A percentile compares a stretch with the other conserved stretches of the same genome.
Conservation (phyloP, 1,140 invertebrate genomes). For the Macrotrachela quadricornifera region DNA sequence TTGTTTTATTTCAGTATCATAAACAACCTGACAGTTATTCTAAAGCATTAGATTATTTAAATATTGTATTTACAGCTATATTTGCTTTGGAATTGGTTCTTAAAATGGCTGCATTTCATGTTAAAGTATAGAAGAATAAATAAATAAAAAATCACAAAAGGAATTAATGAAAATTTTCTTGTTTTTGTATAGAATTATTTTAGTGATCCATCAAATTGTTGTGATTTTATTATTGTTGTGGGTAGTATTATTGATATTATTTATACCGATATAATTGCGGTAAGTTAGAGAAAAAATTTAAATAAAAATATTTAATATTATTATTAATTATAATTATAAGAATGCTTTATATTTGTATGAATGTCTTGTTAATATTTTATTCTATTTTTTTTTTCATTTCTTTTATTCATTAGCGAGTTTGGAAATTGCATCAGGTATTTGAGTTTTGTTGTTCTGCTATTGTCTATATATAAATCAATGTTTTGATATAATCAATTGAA, state of each 20-base stretch:
- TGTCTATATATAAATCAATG: too few species aligned
- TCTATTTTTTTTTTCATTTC: too few species aligned
- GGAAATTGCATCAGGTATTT: too few species aligned
- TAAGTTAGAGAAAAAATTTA: slow-evolving; percentile 53
- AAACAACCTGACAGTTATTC: slow-evolving; percentile 62
- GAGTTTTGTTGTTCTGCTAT: too few species aligned
- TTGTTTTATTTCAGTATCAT: slow-evolving; percentile 45
- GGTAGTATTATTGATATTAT: slow-evolving; percentile 98
- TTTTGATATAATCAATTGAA: too few species aligned
- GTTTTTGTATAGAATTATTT: slow-evolving; percentile 73
- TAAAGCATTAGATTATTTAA: slow-evolving; percentile 66
- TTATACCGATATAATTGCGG: slow-evolving; percentile 38
- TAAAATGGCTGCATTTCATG: slow-evolving; percentile 91
- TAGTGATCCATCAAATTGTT: slow-evolving; percentile 96
- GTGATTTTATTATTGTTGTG: slow-evolving; percentile 95
- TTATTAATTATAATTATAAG: background rate
- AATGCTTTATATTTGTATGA: too few species aligned
- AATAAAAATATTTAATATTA: slow-evolving; percentile 25
- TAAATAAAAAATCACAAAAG: background rate
- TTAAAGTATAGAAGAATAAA: slow-evolving; percentile 48
- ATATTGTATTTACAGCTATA: slow-evolving; percentile 91
- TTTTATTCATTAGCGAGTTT: too few species aligned
- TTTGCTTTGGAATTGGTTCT: slow-evolving; percentile 94
- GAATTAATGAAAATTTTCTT: background rate
- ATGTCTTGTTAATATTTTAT: too few species aligned